Evolutionary conservation across 2,113 vertebrate genomes (phyloP).

Genomic region (Tautogolabrus adspersus): DNA sequence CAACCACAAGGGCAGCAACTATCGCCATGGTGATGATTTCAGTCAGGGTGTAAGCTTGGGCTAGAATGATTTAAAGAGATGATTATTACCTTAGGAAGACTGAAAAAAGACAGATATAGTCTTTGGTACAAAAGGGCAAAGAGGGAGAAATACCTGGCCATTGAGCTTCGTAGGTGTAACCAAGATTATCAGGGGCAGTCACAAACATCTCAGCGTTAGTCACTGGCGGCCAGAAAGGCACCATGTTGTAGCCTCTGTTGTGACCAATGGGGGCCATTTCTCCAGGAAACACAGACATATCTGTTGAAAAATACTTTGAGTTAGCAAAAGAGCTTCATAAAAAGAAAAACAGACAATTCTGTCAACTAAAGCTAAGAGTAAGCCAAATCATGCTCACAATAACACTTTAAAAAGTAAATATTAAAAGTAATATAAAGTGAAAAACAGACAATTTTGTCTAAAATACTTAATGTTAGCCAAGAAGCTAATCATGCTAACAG

Average conservation of each 20-base stretch:
- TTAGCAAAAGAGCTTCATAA: background rate
- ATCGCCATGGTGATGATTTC: constrained; percentile 93
- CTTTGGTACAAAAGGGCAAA: too few species aligned
- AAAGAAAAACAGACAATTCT: background rate
- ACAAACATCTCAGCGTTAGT: constrained; percentile 96
- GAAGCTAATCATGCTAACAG: background rate
- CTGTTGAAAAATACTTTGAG: constrained; percentile 69
- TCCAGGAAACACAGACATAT: constrained; percentile 87
- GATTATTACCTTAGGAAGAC: background rate
- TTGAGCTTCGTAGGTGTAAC: constrained; percentile 92
- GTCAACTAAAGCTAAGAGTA: too few species aligned
- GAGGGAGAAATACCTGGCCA: constrained; percentile 88
- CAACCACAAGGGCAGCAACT: constrained; percentile 86
- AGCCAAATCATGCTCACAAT: too few species aligned
- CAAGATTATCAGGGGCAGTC: constrained; percentile 91
- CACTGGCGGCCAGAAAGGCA: constrained; percentile 98
- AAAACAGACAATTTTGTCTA: too few species aligned
- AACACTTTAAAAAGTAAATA: too few species aligned
- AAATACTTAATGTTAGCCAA: background rate
- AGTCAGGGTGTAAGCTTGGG: constrained; percentile 84
- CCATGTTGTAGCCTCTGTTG: constrained; percentile 95
- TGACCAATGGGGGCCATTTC: constrained; percentile 98
- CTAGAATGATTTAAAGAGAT: constrained; percentile 68
- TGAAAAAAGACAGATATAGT: background rate
- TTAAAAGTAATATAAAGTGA: too few species aligned